phyloP scores from a whole-genome alignment of 2,113 vertebrate genomes.

The Varanus salvator region DNA sequence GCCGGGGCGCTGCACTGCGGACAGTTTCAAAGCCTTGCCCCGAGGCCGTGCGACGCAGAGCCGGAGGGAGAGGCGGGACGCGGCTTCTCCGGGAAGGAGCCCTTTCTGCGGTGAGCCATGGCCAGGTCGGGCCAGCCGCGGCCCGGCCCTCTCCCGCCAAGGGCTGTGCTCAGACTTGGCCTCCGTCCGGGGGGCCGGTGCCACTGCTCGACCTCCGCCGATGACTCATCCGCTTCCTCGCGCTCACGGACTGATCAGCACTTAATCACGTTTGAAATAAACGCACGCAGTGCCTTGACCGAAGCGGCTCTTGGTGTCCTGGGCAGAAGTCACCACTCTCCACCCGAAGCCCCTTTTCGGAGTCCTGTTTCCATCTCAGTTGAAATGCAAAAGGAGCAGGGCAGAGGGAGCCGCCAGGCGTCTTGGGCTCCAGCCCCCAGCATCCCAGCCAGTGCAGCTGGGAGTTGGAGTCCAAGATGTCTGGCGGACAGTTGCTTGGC shows the following conservation, averaged over 20 bases:
- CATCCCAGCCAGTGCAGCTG: no score
- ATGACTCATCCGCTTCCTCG: background rate
- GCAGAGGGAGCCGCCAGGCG: no score
- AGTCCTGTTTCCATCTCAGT: background rate
- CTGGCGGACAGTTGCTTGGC: no score
- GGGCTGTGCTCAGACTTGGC: background rate
- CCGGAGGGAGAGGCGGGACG: background rate
- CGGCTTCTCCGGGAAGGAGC: background rate
- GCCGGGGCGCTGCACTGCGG: background rate
- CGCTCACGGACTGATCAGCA: background rate
- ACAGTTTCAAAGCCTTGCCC: rapidly evolving
- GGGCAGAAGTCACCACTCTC: background rate
- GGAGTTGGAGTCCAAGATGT: no score
- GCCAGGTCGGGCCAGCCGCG: rapidly evolving
- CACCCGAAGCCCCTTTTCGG: background rate
- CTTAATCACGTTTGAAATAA: background rate
- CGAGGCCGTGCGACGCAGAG: background rate
- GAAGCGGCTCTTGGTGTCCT: background rate
- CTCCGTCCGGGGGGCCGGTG: background rate
- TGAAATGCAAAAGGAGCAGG: no score
- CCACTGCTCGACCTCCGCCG: no score
- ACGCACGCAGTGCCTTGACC: no score
- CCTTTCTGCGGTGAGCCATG: background rate
- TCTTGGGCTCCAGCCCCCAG: no score
- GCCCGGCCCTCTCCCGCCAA: background rate